These are phyloP conservation scores for Poecilia velifera DNA, from an alignment of 2,797 vertebrate species.

Conservation along the genomic window DNA sequence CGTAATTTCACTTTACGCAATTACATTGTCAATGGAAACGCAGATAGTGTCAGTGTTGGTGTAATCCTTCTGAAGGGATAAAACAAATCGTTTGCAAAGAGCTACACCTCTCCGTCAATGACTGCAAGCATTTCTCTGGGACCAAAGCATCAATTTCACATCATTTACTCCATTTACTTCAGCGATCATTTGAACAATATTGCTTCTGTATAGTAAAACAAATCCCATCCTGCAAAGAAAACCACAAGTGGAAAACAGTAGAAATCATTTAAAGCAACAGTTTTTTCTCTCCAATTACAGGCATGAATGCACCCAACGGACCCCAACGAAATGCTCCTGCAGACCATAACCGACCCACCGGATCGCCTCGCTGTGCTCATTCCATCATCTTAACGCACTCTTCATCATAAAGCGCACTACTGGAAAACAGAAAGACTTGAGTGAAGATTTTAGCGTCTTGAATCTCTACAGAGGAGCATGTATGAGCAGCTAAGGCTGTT, in stretches of 20 bases:
- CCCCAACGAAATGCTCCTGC: neutral
- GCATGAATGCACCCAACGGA: neutral
- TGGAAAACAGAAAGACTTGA: neutral
- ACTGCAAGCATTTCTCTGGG: neutral
- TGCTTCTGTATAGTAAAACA: neutral
- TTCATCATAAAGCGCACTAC: neutral
- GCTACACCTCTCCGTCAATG: neutral
- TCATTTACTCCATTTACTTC: neutral
- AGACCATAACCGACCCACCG: neutral
- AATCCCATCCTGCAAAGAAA: neutral
- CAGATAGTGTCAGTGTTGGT: neutral
- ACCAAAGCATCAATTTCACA: neutral
- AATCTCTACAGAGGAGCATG: neutral
- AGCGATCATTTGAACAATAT: neutral
- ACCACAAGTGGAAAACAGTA: neutral
- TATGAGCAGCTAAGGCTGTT: neutral
- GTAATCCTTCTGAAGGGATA: neutral
- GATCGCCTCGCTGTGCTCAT: neutral
- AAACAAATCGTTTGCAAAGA: neutral
- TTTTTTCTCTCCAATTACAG: constrained; percentile 3
- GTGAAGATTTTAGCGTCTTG: neutral
- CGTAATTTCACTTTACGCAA: no score
- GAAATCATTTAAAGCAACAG: neutral
- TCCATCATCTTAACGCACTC: neutral
- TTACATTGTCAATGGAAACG: no score